Evolutionary conservation across 2,113 vertebrate species (phyloP).

Genomic region (Tretioscincus oriximinensis): DNA sequence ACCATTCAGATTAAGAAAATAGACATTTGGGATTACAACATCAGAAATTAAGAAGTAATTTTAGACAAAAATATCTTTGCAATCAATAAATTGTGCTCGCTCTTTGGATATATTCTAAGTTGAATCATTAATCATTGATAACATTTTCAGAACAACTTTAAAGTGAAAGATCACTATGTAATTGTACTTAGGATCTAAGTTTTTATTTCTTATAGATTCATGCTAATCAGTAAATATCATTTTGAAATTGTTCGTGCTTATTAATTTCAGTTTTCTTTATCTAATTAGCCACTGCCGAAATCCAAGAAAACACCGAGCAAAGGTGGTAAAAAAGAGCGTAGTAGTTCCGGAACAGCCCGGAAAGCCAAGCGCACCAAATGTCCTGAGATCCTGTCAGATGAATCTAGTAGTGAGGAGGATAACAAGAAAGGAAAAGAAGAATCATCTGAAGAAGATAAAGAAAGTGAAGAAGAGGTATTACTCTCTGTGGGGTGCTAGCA

Average conservation of each 20-base stretch:
- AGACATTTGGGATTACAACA: background rate
- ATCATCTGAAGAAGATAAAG: slow-evolving; percentile 78
- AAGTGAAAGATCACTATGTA: background rate
- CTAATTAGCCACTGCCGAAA: slow-evolving; percentile 73
- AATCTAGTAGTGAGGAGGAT: slow-evolving; percentile 90
- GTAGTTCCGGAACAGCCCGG: slow-evolving; percentile 74
- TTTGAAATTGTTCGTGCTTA: background rate
- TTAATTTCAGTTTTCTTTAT: slow-evolving; percentile 2
- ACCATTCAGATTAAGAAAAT: background rate
- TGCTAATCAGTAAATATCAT: background rate
- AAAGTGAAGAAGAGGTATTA: slow-evolving; percentile 77
- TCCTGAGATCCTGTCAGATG: slow-evolving; percentile 91
- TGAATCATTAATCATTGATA: background rate
- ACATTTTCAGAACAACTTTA: background rate
- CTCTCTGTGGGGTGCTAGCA: background rate
- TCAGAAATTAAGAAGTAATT: background rate
- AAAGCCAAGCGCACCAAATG: slow-evolving; percentile 85
- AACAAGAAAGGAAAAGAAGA: slow-evolving; percentile 82
- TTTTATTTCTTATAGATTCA: background rate
- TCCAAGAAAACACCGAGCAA: slow-evolving; percentile 78
- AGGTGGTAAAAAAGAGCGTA: slow-evolving; percentile 80
- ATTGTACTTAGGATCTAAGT: background rate
- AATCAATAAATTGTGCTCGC: background rate
- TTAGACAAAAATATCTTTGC: background rate
- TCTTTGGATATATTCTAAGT: background rate